These are phyloP conservation scores for Mionectes olivaceus DNA, from an alignment of 2,797 vertebrate genomes.

Conservation along the genomic window DNA sequence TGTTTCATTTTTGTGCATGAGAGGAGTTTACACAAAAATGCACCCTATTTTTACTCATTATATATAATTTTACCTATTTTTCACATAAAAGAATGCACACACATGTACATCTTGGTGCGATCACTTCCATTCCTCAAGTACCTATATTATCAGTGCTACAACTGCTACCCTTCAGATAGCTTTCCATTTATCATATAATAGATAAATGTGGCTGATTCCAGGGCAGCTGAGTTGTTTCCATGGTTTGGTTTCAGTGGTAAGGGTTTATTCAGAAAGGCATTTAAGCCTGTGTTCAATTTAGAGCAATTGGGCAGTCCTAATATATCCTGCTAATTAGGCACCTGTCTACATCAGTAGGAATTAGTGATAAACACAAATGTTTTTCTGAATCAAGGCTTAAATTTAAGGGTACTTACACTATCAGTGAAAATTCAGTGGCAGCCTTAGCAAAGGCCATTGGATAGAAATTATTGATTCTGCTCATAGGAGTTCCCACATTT, in stretches of 20 bases:
- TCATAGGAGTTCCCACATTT: background rate
- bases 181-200: slow-evolving; percentile 16
- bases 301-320: background rate
- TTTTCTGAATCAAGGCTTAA: slow-evolving; percentile 13
- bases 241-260: slow-evolving; percentile 13
- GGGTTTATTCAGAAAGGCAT: slow-evolving; percentile 23
- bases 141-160: background rate
- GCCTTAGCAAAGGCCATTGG: background rate
- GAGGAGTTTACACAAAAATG: slow-evolving; percentile 16
- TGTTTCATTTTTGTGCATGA: background rate
- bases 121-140: background rate
- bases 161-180: background rate
- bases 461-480: background rate
- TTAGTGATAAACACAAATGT: background rate
- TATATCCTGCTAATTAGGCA: slow-evolving; percentile 9
- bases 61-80: slow-evolving; percentile 32
- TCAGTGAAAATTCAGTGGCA: background rate
- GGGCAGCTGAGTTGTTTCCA: slow-evolving; percentile 19
- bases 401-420: background rate
- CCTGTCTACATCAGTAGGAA: background rate
- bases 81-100: slow-evolving; percentile 1
- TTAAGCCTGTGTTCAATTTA: slow-evolving; percentile 16
- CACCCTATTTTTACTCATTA: slow-evolving; percentile 15
- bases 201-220: background rate
- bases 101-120: background rate